Evolutionary conservation across 2,113 vertebrate species (phyloP).

Genomic region (Gymnobelideus leadbeateri): DNA sequence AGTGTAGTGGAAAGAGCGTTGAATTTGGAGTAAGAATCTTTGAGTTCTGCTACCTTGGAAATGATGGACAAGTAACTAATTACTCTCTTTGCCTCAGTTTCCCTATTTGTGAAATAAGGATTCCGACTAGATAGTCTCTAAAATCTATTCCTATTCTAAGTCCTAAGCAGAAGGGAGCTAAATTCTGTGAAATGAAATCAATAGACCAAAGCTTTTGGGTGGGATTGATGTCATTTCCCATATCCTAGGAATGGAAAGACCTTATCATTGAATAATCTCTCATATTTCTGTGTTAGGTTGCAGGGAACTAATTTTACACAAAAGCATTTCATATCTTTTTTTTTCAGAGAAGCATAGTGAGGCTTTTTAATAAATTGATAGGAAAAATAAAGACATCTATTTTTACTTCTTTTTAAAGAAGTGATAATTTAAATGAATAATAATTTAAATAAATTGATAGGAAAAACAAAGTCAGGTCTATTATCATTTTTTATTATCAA

Average conservation of each 20-base stretch:
- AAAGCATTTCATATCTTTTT: not conserved
- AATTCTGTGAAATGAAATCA: not conserved
- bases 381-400: not conserved
- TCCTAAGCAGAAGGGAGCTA: not conserved
- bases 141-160: not conserved
- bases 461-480: not conserved
- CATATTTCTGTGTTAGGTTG: not conserved
- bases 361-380: not conserved
- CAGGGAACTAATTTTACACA: not conserved
- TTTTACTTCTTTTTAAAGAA: not conserved
- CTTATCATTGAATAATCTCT: not conserved
- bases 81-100: not conserved
- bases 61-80: not conserved
- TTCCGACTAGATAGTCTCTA: not conserved
- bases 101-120: not conserved
- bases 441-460: not conserved
- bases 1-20: not conserved
- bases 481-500: not conserved
- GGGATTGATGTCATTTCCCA: not conserved
- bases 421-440: not conserved
- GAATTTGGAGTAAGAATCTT: not conserved
- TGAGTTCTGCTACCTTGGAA: not conserved
- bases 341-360: not conserved
- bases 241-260: not conserved
- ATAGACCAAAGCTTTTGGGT: not conserved